Conservation (phyloP, 2,113 vertebrate species). For the Tetraodon nigroviridis region DNA sequence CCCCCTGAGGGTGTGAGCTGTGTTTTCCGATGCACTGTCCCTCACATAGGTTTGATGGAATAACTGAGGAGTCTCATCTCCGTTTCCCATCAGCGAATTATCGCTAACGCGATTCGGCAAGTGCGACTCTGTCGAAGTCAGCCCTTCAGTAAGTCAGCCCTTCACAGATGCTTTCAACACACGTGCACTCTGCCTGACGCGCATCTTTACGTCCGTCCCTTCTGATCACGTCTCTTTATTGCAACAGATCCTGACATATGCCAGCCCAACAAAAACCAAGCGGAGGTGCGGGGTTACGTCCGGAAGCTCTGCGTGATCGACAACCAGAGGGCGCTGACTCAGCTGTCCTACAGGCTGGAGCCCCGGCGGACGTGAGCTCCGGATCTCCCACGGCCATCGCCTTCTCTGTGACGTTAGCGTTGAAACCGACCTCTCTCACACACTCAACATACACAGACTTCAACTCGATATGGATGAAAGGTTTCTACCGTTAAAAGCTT, state of each 20-base stretch:
- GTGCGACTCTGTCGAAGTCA: slow-evolving; percentile 92
- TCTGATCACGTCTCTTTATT: slow-evolving; percentile 10
- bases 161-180: neutral
- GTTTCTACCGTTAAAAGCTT: slow-evolving; percentile 56
- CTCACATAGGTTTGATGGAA: neutral
- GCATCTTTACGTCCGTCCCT: neutral
- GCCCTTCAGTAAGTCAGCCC: slow-evolving; percentile 87
- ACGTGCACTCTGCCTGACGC: neutral
- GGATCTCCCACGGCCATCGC: slow-evolving; percentile 36
- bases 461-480: slow-evolving; percentile 37
- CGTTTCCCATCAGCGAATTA: slow-evolving; percentile 83
- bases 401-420: slow-evolving; percentile 52
- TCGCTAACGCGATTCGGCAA: slow-evolving; percentile 90
- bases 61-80: neutral
- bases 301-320: slow-evolving; percentile 96
- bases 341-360: slow-evolving; percentile 95
- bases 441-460: neutral
- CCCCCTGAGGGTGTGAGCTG: neutral
- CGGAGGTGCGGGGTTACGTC: slow-evolving; percentile 91
- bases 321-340: slow-evolving; percentile 98
- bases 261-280: slow-evolving; percentile 93
- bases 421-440: slow-evolving; percentile 4
- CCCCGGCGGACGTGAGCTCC: slow-evolving; percentile 84
- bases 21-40: neutral
- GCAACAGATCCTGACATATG: slow-evolving; percentile 85